A percentile compares a stretch with the other conserved stretches of the same genome.
phyloP scores from a whole-genome alignment of 1,140 invertebrate genomes.

The Aphis gossypii region DNA sequence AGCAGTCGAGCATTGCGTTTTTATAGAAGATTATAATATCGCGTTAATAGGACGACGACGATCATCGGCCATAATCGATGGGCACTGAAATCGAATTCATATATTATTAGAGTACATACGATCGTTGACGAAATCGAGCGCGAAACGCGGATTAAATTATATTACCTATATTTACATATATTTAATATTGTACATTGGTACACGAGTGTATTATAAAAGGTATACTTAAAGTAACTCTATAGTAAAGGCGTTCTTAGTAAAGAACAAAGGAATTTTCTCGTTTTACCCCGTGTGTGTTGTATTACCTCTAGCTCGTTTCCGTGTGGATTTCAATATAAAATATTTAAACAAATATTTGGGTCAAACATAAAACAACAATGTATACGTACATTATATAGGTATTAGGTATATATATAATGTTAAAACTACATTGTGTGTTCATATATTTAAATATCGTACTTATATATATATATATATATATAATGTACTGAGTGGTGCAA shows the following conservation, averaged over 20 bases:
- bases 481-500: background rate
- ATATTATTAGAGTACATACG: background rate
- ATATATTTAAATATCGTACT: background rate
- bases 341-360: conserved; percentile 35
- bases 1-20: background rate
- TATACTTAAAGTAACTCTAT: background rate
- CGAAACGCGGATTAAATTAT: background rate
- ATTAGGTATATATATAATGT: no score
- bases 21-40: background rate
- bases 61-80: background rate
- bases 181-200: background rate
- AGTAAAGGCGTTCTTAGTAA: background rate
- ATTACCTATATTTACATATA: no score
- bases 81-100: background rate
- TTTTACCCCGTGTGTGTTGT: background rate
- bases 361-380: background rate
- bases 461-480: no score
- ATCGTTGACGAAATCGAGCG: background rate
- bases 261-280: background rate
- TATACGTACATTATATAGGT: background rate
- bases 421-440: background rate
- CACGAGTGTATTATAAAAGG: no score
- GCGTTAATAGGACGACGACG: background rate
- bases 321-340: background rate
- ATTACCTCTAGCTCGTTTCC: background rate